A percentile compares a stretch with the other conserved stretches of the same genome.
phyloP scores from a whole-genome alignment of 2,888 invertebrate genomes.

The Drosophila mimica region DNA sequence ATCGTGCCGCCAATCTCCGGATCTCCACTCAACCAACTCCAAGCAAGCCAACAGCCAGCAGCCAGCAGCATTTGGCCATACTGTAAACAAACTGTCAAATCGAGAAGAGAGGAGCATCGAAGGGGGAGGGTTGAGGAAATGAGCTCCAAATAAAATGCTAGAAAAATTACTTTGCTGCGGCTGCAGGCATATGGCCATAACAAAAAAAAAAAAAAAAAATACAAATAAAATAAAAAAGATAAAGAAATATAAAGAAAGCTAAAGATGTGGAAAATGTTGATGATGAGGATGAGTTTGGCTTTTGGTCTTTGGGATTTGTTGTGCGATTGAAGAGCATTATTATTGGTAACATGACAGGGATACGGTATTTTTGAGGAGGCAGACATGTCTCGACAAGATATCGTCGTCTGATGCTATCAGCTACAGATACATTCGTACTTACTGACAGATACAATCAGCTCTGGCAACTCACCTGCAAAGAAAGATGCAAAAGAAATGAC shows the following conservation, averaged over 20 bases:
- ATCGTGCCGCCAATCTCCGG: constrained; percentile 35
- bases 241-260: not conserved
- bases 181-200: constrained; percentile 30
- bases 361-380: constrained; percentile 1
- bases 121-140: not conserved
- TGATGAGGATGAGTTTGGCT: not conserved
- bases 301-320: not conserved
- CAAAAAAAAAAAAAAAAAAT: not conserved
- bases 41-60: too few relatives aligned
- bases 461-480: constrained; percentile 51
- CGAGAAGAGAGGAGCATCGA: not conserved
- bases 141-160: constrained; percentile 10
- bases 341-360: constrained; percentile 6
- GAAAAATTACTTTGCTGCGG: constrained; percentile 40
- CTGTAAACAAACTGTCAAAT: constrained; percentile 76
- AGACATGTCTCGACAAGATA: not conserved
- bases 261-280: not conserved
- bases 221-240: not conserved
- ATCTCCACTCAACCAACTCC: not conserved
- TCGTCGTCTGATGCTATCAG: constrained; percentile 2
- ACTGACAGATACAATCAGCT: constrained; percentile 17
- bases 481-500: constrained; percentile 29
- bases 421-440: constrained; percentile 39
- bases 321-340: not conserved
- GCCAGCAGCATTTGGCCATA: constrained; percentile 15